phyloP scores from a whole-genome alignment of 2,113 vertebrate species.

The Antennarius striatus region DNA sequence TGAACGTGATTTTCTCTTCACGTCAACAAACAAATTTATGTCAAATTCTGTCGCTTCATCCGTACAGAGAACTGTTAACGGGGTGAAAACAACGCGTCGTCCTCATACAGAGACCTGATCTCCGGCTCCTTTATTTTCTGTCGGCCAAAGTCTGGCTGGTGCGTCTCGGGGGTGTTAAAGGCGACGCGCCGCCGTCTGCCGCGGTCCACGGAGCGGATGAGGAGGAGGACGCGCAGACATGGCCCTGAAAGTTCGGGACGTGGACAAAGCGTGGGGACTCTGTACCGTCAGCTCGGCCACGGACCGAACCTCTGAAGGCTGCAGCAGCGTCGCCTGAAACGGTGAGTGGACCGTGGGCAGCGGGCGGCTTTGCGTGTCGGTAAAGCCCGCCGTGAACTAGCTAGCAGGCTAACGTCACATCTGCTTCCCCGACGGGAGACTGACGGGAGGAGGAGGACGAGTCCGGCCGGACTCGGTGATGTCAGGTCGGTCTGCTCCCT shows the following conservation, averaged over 20 bases:
- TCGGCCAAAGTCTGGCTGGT: constrained; percentile 69
- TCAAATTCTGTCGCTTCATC: no score
- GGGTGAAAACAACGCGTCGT: no score
- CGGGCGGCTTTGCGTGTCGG: not conserved
- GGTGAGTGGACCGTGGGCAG: constrained; percentile 41
- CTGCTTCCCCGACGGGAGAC: constrained; percentile 10
- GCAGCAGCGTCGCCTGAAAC: constrained; percentile 34
- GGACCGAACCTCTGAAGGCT: constrained; percentile 4
- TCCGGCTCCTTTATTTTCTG: constrained; percentile 29
- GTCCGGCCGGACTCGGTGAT: not conserved
- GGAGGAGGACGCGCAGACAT: constrained; percentile 40
- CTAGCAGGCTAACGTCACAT: constrained; percentile 65
- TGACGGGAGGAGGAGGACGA: not conserved
- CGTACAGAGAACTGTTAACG: no score
- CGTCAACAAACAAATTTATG: no score
- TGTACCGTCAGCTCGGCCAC: constrained; percentile 23
- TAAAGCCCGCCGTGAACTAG: constrained; percentile 25
- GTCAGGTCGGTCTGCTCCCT: fast-evolving
- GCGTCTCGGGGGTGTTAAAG: constrained; percentile 63
- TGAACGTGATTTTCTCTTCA: no score
- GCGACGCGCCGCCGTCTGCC: constrained; percentile 61
- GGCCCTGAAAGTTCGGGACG: constrained; percentile 28
- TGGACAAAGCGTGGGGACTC: constrained; percentile 22
- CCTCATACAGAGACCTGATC: no score
- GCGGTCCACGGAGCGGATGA: constrained; percentile 30